Evolutionary conservation across 2,797 vertebrate species (phyloP), one percentile per base, ranked within the genome.

Genomic region (Naso thynnoides): DNA sequence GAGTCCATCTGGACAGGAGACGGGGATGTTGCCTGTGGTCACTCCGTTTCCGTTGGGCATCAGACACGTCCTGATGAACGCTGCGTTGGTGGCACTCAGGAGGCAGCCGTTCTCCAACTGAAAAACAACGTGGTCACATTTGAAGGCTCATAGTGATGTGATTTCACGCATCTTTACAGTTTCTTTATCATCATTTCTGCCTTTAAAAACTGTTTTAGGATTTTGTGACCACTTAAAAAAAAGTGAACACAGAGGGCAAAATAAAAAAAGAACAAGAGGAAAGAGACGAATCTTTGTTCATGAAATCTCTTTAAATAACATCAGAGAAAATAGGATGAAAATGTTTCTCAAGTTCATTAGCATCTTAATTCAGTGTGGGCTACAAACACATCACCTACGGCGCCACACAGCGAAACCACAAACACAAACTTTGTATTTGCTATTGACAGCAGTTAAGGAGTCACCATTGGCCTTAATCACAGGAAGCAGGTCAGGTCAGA

Each of bases 21-120:
- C 63, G 0, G 84, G 31, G 56, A 78, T 11, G 73, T 85, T 66
- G 0, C 26, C 10, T 0, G 88, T 3, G 2, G 27, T 53, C 27
- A 69, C 55, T 9, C 19, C 69, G 0, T 75, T 86, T 15, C 82
- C 81, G 0, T 80, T 90, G 63, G 91, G 83, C 69, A 92, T 67
- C 59, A 91, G 81, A 73, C 90, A 85, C 21, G 84, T 85, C 58
- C 54, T 78, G 71, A 87, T 74, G 70, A 90, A 92, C 5, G 91
- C 81, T 5, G 90, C 54, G n/a, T 79, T 91, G 39, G 90, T 31
- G 48, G 81, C 63, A 49, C 66, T 74, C 48, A 91, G 80, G 42
- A 90, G 77, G 63, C 83, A 73, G 16, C 78, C 66, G 2, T 79
- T 91, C 74, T 93, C 90, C 78, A 87, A 60, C 94, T 94, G 78